Evolutionary conservation across 2,797 vertebrate genomes (phyloP).

Genomic region (Lophura swinhoii): DNA sequence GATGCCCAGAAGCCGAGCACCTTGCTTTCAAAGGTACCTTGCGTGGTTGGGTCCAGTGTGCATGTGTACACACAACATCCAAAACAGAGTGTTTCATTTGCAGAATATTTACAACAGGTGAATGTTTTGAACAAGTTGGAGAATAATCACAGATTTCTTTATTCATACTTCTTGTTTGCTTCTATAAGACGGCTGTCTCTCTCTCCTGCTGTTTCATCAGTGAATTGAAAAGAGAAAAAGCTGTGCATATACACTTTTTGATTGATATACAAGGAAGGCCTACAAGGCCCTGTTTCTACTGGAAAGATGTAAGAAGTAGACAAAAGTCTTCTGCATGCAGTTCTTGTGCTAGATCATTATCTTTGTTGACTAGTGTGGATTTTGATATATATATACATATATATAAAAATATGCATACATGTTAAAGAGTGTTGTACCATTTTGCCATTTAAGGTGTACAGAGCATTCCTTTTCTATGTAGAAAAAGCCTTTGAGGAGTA

Average conservation of each 20-base stretch:
- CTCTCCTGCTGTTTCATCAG: not conserved
- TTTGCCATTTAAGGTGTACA: not conserved
- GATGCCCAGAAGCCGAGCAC: not conserved
- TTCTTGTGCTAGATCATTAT: not conserved
- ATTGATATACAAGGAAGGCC: not conserved
- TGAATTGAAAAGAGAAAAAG: not conserved
- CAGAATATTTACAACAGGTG: not conserved
- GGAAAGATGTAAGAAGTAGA: not conserved
- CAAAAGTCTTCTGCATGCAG: not conserved
- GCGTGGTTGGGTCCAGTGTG: not conserved
- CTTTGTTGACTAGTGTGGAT: not conserved
- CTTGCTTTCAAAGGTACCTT: constrained; percentile 17
- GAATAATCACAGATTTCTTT: not conserved
- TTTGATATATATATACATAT: not conserved
- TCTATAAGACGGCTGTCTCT: not conserved
- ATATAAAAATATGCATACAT: not conserved
- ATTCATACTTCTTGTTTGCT: not conserved
- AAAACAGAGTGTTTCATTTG: not conserved
- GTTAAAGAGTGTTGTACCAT: not conserved
- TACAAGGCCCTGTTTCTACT: not conserved
- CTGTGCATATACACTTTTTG: not conserved
- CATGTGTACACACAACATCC: not conserved
- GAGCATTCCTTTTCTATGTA: not conserved
- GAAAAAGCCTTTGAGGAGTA: not conserved
- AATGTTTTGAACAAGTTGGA: not conserved